Base-by-base conservation (phyloP, 1,140 invertebrate species). In the Sitodiplosis mosellana region DNA sequence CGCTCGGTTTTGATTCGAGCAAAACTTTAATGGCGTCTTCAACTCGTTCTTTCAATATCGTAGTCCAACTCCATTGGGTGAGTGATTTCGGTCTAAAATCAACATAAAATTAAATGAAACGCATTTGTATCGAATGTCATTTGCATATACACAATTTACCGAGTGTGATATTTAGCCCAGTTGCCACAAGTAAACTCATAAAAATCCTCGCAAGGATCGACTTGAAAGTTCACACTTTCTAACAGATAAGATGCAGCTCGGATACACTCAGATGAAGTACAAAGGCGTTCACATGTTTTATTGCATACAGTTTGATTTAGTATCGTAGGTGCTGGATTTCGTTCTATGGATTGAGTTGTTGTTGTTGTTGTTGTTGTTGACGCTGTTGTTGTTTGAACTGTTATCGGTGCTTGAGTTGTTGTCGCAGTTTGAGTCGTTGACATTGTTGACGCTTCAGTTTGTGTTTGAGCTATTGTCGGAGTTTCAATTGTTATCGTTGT, bases 31-130 rank as follows among this genome's bases (percentile, higher is more conserved):
- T 59, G 33, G 60, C 52, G 34, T 69, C 61, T 56, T 67, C 65
- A 22, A 76, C 62, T 54, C 69, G 70, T 42, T 64, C 63, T 56
- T 74, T 65, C 33, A 73, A 75, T 49, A 78, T 76, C 1, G 69
- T 67, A 56, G 81, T 83, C 81, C 80, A 83, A 42, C 78, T 77
- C 57, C 81, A 75, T 2, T 72, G 72, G 8, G 63, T 55, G 17
- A 67, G 69, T 0, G 65, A 65, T 45, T 78, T 75, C 0, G 75
- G 72, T 20, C 73, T 44, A 22, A 10, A 10, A 19, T 41, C 5
- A 15, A 10, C 6, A n/a, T n/a, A 10, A 15, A 41, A 41, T 15
- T 12, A 12, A 8, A 10, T 36, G 34, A 36, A 36, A 36, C 34
- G n/a, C n/a, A 10, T 8, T 8, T 36, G 34, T 2, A 3, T 7